These are phyloP conservation scores for Austrofundulus limnaeus DNA, from an alignment of 2,113 vertebrate species.

Conservation along the genomic window DNA sequence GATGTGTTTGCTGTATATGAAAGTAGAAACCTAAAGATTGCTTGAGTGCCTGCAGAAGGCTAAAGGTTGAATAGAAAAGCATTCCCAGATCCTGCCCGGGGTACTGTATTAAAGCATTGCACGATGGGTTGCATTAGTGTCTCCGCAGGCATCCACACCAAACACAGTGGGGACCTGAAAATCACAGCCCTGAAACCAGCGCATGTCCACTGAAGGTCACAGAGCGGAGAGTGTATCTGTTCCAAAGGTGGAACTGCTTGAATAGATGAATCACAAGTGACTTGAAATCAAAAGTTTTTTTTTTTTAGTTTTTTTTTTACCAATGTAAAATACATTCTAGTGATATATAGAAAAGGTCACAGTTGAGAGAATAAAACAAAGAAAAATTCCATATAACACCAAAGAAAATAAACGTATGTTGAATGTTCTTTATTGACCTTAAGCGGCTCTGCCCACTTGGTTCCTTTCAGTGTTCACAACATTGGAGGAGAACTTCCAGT, in stretches of 20 bases:
- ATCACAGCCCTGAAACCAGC: conserved; percentile 59
- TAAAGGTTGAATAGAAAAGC: conserved; percentile 54
- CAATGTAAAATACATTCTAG: conserved; percentile 33
- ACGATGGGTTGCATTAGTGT: conserved; percentile 52
- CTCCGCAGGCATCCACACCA: conserved; percentile 58
- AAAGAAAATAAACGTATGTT: background rate
- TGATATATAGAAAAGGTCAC: background rate
- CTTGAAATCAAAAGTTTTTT: background rate
- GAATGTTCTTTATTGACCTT: background rate
- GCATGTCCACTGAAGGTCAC: conserved; percentile 67
- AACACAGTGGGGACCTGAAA: conserved; percentile 58
- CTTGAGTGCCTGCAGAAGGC: conserved; percentile 15
- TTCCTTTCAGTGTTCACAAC: too few species aligned
- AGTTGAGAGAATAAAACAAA: background rate
- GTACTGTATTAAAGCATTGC: conserved; percentile 40
- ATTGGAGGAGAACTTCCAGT: too few species aligned
- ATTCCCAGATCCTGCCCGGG: conserved; percentile 28
- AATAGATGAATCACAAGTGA: conserved; percentile 69
- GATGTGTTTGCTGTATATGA: conserved; percentile 11
- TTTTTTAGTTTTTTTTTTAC: background rate
- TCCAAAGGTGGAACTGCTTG: conserved; percentile 41
- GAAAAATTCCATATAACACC: conserved; percentile 8
- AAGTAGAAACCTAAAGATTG: conserved; percentile 14
- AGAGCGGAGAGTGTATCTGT: conserved; percentile 35
- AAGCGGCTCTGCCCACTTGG: too few species aligned